These are phyloP conservation scores for Tribolium freemani DNA, from an alignment of 2,888 invertebrate genomes.

Conservation along the genomic window DNA sequence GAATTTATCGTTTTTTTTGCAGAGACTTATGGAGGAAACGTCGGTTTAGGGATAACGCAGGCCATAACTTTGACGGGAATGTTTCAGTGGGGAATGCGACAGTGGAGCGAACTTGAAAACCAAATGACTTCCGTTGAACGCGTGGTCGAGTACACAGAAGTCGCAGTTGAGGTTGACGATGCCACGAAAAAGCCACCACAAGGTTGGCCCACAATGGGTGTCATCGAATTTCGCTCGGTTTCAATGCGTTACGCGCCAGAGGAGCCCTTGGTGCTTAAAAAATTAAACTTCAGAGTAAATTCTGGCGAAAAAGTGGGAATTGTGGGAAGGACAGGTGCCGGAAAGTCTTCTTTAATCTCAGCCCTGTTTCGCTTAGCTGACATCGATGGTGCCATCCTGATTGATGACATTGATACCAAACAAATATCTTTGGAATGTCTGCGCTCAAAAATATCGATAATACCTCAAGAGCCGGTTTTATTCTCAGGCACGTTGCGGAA, in stretches of 20 bases:
- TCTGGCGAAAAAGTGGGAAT: conserved; percentile 84
- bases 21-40: conserved; percentile 62
- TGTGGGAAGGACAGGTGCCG: conserved; percentile 88
- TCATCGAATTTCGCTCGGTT: conserved; percentile 11
- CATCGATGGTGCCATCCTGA: conserved; percentile 71
- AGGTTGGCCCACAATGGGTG: conserved; percentile 67
- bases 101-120: conserved; percentile 70
- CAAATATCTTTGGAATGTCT: conserved; percentile 70
- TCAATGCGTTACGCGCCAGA: conserved; percentile 26
- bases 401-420: conserved; percentile 74
- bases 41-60: conserved; percentile 65
- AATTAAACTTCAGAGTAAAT: conserved; percentile 77
- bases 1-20: background rate
- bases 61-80: conserved; percentile 67
- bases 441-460: conserved; percentile 72
- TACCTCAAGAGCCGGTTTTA: conserved; percentile 76
- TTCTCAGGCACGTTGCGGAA: conserved; percentile 90
- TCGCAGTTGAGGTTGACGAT: conserved; percentile 71
- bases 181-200: conserved; percentile 75
- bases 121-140: conserved; percentile 93
- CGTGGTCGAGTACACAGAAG: conserved; percentile 83
- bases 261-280: conserved; percentile 73
- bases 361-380: conserved; percentile 79
- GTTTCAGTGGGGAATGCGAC: conserved; percentile 88
- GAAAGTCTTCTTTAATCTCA: conserved; percentile 79